Conservation (phyloP, 1,140 invertebrate species). For the Ylistrum balloti region DNA sequence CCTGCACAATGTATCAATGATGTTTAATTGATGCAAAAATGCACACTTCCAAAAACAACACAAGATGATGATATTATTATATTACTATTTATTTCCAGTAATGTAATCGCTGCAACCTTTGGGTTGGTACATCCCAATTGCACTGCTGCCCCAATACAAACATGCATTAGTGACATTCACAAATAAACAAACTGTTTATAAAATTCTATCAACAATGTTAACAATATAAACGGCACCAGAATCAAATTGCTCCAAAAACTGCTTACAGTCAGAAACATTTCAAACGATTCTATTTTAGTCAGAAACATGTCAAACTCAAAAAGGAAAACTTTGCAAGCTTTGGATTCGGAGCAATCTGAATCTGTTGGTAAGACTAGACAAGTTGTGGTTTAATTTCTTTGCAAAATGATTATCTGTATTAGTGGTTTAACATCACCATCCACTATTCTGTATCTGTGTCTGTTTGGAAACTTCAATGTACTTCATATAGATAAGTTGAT, state of each 20-base stretch:
- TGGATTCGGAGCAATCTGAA: neutral
- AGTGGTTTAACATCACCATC: neutral
- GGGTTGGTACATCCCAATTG: constrained; percentile 37
- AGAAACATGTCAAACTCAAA: too few relatives aligned
- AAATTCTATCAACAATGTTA: constrained; percentile 14
- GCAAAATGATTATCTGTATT: neutral
- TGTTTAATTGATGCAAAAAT: neutral
- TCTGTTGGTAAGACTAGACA: constrained; percentile 2
- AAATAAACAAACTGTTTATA: neutral
- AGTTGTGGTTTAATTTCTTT: neutral
- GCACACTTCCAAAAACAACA: neutral
- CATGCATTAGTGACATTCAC: neutral
- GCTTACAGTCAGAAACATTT: neutral
- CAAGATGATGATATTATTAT: neutral
- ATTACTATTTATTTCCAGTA: constrained; percentile 21
- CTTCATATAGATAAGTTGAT: neutral
- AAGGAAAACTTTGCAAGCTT: too few relatives aligned
- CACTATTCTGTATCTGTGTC: neutral
- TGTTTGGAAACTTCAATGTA: neutral
- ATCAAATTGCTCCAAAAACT: neutral
- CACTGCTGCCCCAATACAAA: constrained; percentile 2
- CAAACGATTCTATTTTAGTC: too few relatives aligned
- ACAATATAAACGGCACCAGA: neutral
- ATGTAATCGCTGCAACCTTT: constrained; percentile 17
- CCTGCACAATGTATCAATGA: too few relatives aligned